Base-by-base conservation (phyloP, 2,113 vertebrate genomes). In the Trichomycterus rosablanca region DNA sequence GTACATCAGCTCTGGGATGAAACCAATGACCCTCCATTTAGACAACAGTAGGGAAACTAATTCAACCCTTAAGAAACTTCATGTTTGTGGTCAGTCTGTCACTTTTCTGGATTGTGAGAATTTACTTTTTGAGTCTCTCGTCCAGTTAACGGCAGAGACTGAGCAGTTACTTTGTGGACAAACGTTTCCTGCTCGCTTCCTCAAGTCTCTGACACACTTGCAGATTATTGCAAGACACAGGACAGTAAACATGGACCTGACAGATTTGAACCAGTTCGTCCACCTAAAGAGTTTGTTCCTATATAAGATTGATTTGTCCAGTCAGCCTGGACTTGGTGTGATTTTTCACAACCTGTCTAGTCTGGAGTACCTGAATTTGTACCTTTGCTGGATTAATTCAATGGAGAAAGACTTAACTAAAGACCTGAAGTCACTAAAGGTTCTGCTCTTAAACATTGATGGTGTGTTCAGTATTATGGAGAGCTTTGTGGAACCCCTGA, bases 31-130 rank as follows among this genome's bases (percentile, higher is more conserved):
- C 26, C 26, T 68, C 5, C 34, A 40, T 37, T 54, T 68, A 32
- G 58, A 30, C 16, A 39, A 22, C 2, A 22, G 37, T n/a, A 22
- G 23, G 39, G 15, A 18, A 18, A 18, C 32, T 14, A 16, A 54
- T 2, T 16, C 5, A 23, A 24, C 11, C 3, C 50, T 68, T 14
- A 37, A n/a, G n/a, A n/a, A n/a, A 34, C 30, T 49, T 68, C 7
- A 45, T 9, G 48, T 68, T n/a, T 15, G 1, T 14, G 57, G 50
- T 11, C 35, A 54, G 28, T 54, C 49, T 14, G 34, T 68, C 32
- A 35, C 58, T 45, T 61, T 68, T 30, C 28, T 53, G 15, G 32
- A 60, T 18, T 68, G 66, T 54, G 40, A 61, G 15, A 54, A 23
- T 18, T 23, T 32, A 3, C 18, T 68, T 48, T 46, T 68, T 28